Evolutionary conservation across 2,797 vertebrate genomes (phyloP), one percentile per base, ranked within the genome.

Genomic region (Lerista edwardsae): DNA sequence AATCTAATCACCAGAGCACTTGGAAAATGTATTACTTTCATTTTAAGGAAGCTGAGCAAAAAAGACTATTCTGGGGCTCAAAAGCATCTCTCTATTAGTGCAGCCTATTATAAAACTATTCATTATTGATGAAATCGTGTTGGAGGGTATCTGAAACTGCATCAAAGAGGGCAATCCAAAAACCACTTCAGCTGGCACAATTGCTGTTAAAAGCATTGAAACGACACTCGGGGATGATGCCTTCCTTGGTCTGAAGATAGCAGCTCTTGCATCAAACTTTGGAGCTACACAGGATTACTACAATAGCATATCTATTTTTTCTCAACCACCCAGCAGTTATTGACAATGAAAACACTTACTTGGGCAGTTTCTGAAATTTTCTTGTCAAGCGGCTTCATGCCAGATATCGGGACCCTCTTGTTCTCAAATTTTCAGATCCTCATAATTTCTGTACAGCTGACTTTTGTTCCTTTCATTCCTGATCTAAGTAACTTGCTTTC

Each of bases 81-180:
- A 65, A 79, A 67, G 36, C 11, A 74, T 41, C 61, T 67, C 68
- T 71, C 17, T 67, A 69, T 73, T 84, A 84, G 44, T 72, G 67
- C 29, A 86, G 15, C 23, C 68, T 73, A 65, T 69, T 55, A 74
- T 68, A 73, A 62, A 83, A 23, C 15, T 59, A 55, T 61, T 74
- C 61, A 83, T 82, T 84, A 76, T 84, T 81, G 17, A 77, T 65
- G 23, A 55, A 77, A 6, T 6, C 27, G 71, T 64, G 10, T 31
- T 57, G 31, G n/a, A 3, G 72, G 75, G 41, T 36, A 14, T 69
- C 41, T 69, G 34, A 64, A 77, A 23, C 59, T 77, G 10, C 31
- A 27, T 19, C 51, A 10, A 51, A 75, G 65, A 44, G 21, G 21
- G 67, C 55, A 61, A 47, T 69, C 55, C 55, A 77, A 21, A 78